Conservation (phyloP, 2,888 invertebrate genomes). For the Acleris laterana region DNA sequence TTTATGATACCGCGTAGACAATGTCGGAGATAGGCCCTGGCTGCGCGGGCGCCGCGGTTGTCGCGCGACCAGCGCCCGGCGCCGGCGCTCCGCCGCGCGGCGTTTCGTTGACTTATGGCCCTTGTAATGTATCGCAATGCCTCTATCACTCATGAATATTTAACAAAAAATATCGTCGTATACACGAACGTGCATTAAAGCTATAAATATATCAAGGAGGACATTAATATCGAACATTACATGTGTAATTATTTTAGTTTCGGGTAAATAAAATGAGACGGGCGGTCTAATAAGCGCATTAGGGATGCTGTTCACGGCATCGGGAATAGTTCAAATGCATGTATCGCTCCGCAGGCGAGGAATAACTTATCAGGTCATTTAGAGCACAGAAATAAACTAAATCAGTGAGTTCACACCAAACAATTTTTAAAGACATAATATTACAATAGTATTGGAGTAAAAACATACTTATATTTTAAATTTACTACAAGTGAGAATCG, state of each 20-base stretch:
- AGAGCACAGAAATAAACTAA: conserved; percentile 20
- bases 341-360: conserved; percentile 61
- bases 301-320: conserved; percentile 63
- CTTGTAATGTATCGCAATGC: conserved; percentile 78
- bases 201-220: conserved; percentile 73
- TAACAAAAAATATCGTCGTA: conserved; percentile 71
- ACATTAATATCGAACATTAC: conserved; percentile 65
- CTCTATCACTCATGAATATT: conserved; percentile 84
- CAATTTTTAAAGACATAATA: conserved; percentile 3
- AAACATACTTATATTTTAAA: too few relatives aligned
- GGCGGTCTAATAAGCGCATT: conserved; percentile 68
- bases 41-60: conserved; percentile 42
- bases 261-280: conserved; percentile 67
- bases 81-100: conserved; percentile 54
- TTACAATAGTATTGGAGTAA: too few relatives aligned
- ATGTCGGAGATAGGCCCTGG: conserved; percentile 4
- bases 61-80: conserved; percentile 49
- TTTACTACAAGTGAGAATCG: too few relatives aligned
- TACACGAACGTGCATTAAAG: conserved; percentile 61
- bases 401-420: conserved; percentile 32
- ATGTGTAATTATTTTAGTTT: conserved; percentile 72
- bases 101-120: conserved; percentile 79
- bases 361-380: conserved; percentile 49
- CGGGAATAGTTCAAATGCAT: conserved; percentile 52
- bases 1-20: too few relatives aligned